Base-by-base conservation (phyloP, 2,888 invertebrate species). In the Polyommatus iphigenia region DNA sequence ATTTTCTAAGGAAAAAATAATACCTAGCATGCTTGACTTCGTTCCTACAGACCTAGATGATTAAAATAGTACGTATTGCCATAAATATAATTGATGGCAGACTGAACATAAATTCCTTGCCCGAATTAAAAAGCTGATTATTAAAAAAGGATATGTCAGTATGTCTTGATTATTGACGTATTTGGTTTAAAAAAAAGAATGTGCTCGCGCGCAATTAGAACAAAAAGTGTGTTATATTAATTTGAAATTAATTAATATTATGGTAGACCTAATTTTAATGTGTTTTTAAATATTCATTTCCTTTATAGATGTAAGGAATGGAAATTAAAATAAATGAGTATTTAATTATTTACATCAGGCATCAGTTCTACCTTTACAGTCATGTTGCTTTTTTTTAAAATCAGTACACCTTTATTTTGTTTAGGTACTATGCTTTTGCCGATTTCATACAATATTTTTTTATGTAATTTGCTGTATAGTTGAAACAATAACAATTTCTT, bases 151-250 rank as follows among this genome's bases (percentile, higher is more conserved):
- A 46, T 46, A 46, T 46, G 10, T 13, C 46, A 46, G 72, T 59
- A 77, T 41, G 72, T 59, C 73, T 77, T 72, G 57, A 77, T 77
- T 77, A 77, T 36, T 59, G 73, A 59, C 57, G 36, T 78, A 46
- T 78, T 73, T 59, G 29, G 36, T 36, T 59, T 78, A 41, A 20
- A 73, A 54, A 54, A 78, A 73, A 59, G 54, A 78, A 75, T 75
- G 75, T 54, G 75, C 75, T 75, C 75, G 50, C 75, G 75, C 75
- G 54, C 24, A 50, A 75, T 29, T 75, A 54, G 1, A 75, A 75
- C 50, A 75, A 75, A 75, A 75, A 50, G 54, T 18, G 15, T 20
- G 15, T 24, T 54, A 54, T 18, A 46, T 7, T 75, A 75, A 54
- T 29, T 67, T 13, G 0, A 67, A 6, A 67, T 29, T 32, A 67